Percentiles rank a stretch among this genome's conserved stretches.
phyloP scores from a whole-genome alignment of 2,888 invertebrate genomes.

The Lasius platythorax region DNA sequence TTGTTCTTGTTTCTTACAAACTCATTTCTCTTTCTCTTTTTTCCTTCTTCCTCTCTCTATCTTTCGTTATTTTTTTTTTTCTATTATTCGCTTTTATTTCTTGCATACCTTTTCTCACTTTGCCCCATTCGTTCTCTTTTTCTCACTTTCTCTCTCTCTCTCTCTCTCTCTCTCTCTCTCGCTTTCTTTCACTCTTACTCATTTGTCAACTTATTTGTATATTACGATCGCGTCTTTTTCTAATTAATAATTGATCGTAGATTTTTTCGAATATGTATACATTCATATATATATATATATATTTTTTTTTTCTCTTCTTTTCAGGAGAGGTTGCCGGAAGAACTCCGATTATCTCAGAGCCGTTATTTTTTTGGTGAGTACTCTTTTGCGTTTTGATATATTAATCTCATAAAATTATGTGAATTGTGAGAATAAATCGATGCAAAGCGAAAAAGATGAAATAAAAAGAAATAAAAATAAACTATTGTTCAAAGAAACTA shows the following conservation, averaged over 20 bases:
- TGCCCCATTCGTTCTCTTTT: slow-evolving; percentile 10
- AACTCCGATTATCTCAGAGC: slow-evolving; percentile 22
- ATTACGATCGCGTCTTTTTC: slow-evolving; percentile 76
- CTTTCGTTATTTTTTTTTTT: slow-evolving; percentile 33
- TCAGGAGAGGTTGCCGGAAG: slow-evolving; percentile 45
- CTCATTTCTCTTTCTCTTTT: slow-evolving; percentile 48
- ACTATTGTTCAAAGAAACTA: neutral
- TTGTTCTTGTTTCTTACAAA: slow-evolving; percentile 69
- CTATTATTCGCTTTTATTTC: slow-evolving; percentile 56
- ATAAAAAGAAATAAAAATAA: slow-evolving; percentile 14
- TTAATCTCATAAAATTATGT: slow-evolving; percentile 13
- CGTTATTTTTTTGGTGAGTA: slow-evolving; percentile 3
- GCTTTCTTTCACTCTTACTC: slow-evolving; percentile 39
- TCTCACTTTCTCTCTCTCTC: slow-evolving; percentile 26
- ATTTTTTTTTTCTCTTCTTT: slow-evolving; percentile 40
- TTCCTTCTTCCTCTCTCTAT: slow-evolving; percentile 6
- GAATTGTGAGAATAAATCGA: slow-evolving; percentile 24
- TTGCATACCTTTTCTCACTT: slow-evolving; percentile 57
- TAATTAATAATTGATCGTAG: slow-evolving; percentile 82
- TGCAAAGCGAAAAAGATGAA: slow-evolving; percentile 19
- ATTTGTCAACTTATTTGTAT: slow-evolving; percentile 74
- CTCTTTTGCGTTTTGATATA: slow-evolving; percentile 17
- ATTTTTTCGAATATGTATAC: slow-evolving; percentile 76
- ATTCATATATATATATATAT: slow-evolving; percentile 65
- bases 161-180: neutral